Base-by-base conservation (phyloP, 2,113 vertebrate genomes). In the Strix uralensis region DNA sequence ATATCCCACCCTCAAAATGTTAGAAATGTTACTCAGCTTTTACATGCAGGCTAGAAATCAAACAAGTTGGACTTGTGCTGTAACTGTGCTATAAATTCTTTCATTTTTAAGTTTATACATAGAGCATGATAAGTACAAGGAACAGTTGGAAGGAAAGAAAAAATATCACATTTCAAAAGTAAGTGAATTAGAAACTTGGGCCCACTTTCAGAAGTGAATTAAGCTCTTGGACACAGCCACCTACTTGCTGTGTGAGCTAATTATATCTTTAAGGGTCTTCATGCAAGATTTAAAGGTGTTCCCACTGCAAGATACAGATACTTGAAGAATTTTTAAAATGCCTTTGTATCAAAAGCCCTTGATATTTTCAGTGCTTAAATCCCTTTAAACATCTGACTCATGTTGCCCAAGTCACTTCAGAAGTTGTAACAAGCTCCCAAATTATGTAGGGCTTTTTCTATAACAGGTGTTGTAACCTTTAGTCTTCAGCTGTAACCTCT, bases 51-150 rank as follows among this genome's bases (percentile, higher is more conserved):
- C 36, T 92, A 71, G 75, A 97, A 96, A 95, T 93, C 78, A 88
- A 97, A 94, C 59, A 96, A 94, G 78, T 38, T 96, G 88, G 54
- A 85, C 69, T 90, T 47, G 30, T 63, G 23, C 40, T 96, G 15
- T 85, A 69, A 87, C 52, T 79, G 15, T 93, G 29, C 82, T 54
- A 84, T 72, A 92, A 86, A 86, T 94, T 89, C 65, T 90, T 97
- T 81, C 80, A 75, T 95, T 97, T 94, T 92, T 46, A 91, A 82
- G 57, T 89, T 93, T 86, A 67, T 79, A 93, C 36, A 30, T 51
- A 63, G 30, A 91, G 40, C 19, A 52, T 29, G 40, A 13, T 49
- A 97, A 96, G 80, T 90, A 47, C 9, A 27, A 95, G 77, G 19
- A 88, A 63, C 29, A 65, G 57, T 36, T 79, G 34, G n/a, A 94